Percentiles rank a stretch among this genome's conserved stretches.
Evolutionary conservation across 1,140 invertebrate genomes (phyloP).

Genomic region (Leptopilina clavipes): DNA sequence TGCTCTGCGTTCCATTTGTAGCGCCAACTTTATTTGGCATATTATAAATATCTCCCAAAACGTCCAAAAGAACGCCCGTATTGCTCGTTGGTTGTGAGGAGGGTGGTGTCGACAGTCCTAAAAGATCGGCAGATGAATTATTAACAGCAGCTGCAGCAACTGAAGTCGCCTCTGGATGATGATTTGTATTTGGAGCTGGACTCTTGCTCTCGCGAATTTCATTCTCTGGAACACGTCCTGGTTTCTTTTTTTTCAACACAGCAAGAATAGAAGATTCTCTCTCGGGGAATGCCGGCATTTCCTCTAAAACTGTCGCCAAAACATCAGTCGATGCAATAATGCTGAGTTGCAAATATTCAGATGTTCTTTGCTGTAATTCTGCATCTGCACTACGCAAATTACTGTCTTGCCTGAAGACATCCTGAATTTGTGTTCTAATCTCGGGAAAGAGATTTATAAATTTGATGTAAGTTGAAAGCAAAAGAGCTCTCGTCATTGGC

Average conservation of each 20-base stretch:
- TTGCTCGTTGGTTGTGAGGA: conserved; percentile 80
- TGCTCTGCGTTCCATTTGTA: conserved; percentile 77
- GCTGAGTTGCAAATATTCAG: conserved; percentile 97
- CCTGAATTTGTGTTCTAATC: conserved; percentile 97
- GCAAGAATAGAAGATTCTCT: conserved; percentile 98
- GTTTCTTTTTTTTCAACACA: conserved; percentile 98
- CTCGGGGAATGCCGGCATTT: conserved; percentile 99
- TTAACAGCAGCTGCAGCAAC: conserved; percentile 63
- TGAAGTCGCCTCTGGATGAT: conserved; percentile 75
- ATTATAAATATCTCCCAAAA: conserved; percentile 90
- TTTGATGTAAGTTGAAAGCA: conserved; percentile 99
- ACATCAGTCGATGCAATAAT: conserved; percentile 98
- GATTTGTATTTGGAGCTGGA: conserved; percentile 81
- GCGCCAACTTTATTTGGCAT: conserved; percentile 78
- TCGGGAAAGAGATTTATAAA: conserved; percentile 99
- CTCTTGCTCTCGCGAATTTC: conserved; percentile 88
- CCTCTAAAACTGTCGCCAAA: conserved; percentile 97
- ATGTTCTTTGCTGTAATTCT: conserved; percentile 97
- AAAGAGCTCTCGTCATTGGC: conserved; percentile 93
- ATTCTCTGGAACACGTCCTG: conserved; percentile 90
- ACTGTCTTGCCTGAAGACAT: conserved; percentile 96
- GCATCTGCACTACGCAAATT: conserved; percentile 98
- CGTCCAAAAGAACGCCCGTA: conserved; percentile 89
- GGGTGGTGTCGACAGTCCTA: conserved; percentile 89
- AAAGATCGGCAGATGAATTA: conserved; percentile 85